phyloP scores from a whole-genome alignment of 1,140 invertebrate genomes.

The Apis dorsata region DNA sequence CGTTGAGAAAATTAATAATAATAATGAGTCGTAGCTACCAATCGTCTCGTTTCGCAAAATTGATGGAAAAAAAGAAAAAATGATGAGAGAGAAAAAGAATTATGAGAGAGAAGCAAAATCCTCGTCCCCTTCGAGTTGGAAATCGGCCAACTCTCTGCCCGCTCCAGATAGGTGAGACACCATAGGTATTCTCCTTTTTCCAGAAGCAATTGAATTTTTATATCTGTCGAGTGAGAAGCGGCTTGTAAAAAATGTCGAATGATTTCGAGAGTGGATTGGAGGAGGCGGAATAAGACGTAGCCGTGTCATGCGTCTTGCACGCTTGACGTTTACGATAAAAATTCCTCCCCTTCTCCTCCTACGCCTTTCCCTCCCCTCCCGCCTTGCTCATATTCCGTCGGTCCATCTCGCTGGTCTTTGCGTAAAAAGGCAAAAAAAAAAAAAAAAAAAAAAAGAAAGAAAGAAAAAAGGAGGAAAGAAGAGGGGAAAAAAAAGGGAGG shows the following conservation, averaged over 20 bases:
- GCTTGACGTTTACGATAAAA: conserved; percentile 29
- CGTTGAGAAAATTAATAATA: conserved; percentile 23
- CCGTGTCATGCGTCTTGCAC: conserved; percentile 42
- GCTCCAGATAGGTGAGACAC: conserved; percentile 52
- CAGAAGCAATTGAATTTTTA: conserved; percentile 68
- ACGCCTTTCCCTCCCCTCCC: too few relatives aligned
- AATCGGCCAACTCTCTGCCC: conserved; percentile 57
- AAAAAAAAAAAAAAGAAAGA: background rate
- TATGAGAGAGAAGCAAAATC: conserved; percentile 30
- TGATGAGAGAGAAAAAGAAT: background rate
- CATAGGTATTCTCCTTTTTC: conserved; percentile 47
- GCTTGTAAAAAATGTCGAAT: conserved; percentile 54
- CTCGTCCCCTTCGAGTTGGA: conserved; percentile 54
- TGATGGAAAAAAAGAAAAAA: background rate
- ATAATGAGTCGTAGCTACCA: background rate
- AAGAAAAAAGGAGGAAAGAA: background rate
- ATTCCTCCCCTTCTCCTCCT: background rate
- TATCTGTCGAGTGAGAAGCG: conserved; percentile 56
- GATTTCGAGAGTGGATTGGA: background rate
- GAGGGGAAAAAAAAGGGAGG: background rate
- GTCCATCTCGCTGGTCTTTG: background rate
- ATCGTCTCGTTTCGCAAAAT: background rate
- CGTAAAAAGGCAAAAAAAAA: background rate
- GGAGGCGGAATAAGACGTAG: background rate
- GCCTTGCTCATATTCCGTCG: too few relatives aligned